These are phyloP conservation scores for Columba guinea DNA, from an alignment of 2,797 vertebrate species.

Conservation along the genomic window DNA sequence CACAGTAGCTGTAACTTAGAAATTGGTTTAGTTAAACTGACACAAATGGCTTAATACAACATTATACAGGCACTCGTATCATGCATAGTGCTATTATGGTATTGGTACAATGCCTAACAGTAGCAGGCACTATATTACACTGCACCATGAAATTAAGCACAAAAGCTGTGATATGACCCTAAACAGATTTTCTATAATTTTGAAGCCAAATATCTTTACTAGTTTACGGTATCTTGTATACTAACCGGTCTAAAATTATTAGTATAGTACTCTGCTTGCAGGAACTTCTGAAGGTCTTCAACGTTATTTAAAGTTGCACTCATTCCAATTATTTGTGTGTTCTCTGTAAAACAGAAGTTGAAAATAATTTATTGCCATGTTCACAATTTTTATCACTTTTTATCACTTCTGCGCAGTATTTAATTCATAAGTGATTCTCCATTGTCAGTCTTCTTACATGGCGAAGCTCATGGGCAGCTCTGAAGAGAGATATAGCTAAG, in stretches of 20 bases:
- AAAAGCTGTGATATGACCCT: neutral
- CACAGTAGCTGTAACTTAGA: neutral
- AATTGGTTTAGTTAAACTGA: neutral
- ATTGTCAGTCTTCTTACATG: neutral
- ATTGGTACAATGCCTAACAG: neutral
- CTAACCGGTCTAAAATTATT: constrained; percentile 92
- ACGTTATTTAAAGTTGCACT: constrained; percentile 95
- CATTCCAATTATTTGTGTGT: constrained; percentile 94
- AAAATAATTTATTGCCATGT: neutral
- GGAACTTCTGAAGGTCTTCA: constrained; percentile 88
- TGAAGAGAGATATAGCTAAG: neutral
- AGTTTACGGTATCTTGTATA: neutral
- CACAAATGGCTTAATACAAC: neutral
- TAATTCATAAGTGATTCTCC: neutral
- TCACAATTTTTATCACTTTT: neutral
- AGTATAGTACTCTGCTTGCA: constrained; percentile 90
- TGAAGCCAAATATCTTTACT: neutral
- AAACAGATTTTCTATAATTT: neutral
- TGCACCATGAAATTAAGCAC: neutral
- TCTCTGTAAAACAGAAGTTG: constrained; percentile 74
- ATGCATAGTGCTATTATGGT: neutral
- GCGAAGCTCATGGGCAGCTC: neutral
- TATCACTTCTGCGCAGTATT: neutral
- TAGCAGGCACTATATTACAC: neutral
- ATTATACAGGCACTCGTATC: neutral